Evolutionary conservation across 2,113 vertebrate genomes (phyloP).

Genomic region (Rhinolophus ferrumequinum): DNA sequence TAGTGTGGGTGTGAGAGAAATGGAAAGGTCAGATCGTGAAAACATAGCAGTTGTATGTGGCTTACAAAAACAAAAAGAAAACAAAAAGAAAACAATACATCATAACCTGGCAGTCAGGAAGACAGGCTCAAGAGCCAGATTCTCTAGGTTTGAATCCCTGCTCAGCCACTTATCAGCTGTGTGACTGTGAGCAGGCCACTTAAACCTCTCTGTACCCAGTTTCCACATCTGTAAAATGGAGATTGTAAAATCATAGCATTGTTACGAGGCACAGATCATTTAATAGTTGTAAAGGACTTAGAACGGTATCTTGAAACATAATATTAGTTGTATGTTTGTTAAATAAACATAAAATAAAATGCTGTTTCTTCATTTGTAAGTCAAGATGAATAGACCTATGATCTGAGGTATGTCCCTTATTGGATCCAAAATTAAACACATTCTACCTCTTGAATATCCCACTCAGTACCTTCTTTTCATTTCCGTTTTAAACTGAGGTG

Average conservation of each 20-base stretch:
- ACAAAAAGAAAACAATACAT: neutral
- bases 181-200: neutral
- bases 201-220: neutral
- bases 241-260: neutral
- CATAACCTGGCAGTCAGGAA: neutral
- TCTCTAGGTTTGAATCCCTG: neutral
- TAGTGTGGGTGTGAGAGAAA: neutral
- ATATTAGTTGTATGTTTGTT: neutral
- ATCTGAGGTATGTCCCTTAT: neutral
- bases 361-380: neutral
- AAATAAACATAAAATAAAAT: neutral
- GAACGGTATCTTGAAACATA: neutral
- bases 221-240: neutral
- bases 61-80: neutral
- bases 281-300: neutral
- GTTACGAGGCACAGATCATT: neutral
- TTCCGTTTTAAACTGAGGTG: neutral
- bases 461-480: neutral
- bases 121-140: neutral
- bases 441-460: neutral
- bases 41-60: neutral
- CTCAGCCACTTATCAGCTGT: neutral
- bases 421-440: neutral
- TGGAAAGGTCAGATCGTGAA: neutral
- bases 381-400: neutral